A percentile compares a stretch with the other conserved stretches of the same genome.
phyloP scores from a whole-genome alignment of 2,113 vertebrate species.

The Stomatorhinus ivindoensis region DNA sequence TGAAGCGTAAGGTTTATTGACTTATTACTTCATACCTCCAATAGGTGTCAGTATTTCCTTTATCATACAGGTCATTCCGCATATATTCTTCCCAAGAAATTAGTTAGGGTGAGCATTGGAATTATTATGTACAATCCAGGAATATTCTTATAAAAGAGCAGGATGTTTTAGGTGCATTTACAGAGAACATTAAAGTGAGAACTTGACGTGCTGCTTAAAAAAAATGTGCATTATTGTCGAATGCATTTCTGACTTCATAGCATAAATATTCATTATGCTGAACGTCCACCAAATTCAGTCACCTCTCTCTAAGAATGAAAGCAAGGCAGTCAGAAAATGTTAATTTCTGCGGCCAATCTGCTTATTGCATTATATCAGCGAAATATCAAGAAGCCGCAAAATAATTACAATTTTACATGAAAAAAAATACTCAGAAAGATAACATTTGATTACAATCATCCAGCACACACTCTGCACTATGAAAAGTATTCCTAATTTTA shows the following conservation, averaged over 20 bases:
- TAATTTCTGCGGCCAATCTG: slow-evolving; percentile 43
- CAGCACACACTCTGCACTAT: slow-evolving; percentile 45
- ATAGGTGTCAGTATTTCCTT: slow-evolving; percentile 71
- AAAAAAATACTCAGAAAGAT: slow-evolving; percentile 28
- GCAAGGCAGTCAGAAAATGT: slow-evolving; percentile 51
- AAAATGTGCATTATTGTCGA: slow-evolving; percentile 61
- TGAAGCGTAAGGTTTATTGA: not conserved
- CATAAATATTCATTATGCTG: slow-evolving; percentile 59
- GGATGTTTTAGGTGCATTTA: slow-evolving; percentile 56
- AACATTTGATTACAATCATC: slow-evolving; percentile 32
- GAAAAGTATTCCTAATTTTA: slow-evolving; percentile 64
- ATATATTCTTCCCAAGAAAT: slow-evolving; percentile 31
- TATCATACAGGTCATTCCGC: slow-evolving; percentile 44
- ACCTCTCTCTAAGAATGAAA: slow-evolving; percentile 42
- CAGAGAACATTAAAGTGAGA: slow-evolving; percentile 58
- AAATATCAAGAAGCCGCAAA: slow-evolving; percentile 51
- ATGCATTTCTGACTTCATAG: slow-evolving; percentile 49
- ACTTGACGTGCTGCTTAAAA: slow-evolving; percentile 49
- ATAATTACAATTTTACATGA: slow-evolving; percentile 50
- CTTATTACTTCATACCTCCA: slow-evolving; percentile 35
- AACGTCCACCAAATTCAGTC: slow-evolving; percentile 52
- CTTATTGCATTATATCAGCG: slow-evolving; percentile 51
- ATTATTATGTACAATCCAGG: slow-evolving; percentile 46
- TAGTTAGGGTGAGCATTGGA: slow-evolving; percentile 8
- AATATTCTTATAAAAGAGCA: slow-evolving; percentile 56